Base-by-base conservation (phyloP, 1,140 invertebrate genomes). In the Rhopalosiphum padi region DNA sequence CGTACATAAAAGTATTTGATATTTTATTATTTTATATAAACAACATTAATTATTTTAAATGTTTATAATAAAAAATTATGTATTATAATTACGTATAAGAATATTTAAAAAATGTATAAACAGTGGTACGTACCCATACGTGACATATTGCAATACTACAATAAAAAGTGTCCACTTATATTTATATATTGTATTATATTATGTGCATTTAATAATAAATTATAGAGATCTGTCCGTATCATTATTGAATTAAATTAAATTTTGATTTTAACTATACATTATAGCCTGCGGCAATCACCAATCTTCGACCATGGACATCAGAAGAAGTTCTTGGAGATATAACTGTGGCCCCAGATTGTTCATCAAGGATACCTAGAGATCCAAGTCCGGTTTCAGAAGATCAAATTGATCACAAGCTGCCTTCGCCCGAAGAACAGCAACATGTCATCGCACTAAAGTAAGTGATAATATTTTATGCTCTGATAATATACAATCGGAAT, bases 251-350 rank as follows among this genome's bases (percentile, higher is more conserved):
- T 43, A 0, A 22, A 51, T 41, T 30, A 0, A 22, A 51, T 41
- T 30, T n/a, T 60, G 1, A 7, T 68, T 94, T 93, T 87, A 89
- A 90, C 93, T 94, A 94, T 94, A 94, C 55, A 94, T 96, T 96
- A 53, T 95, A 98, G 97, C 98, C 98, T 90, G 97, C 97, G 93
- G 97, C 97, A 94, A 96, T 98, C 93, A 97, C 97, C 94, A 97
- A 97, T 94, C 96, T 98, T 85, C 96, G 97, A 93, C 96, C 97
- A 96, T 98, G 98, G 97, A 98, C 97, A 55, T 98, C 97, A 53
- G 96, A 96, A 94, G 97, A 98, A 95, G 97, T 97, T 25, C 95
- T 98, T 55, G 97, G 97, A 93, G 97, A 98, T 94, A 96, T 98
- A 86, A 98, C 97, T 30, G 97, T 97, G 30, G 96, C 97, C 37